Conservation (phyloP, 2,888 invertebrate genomes). For the Ariolimax columbianus region DNA sequence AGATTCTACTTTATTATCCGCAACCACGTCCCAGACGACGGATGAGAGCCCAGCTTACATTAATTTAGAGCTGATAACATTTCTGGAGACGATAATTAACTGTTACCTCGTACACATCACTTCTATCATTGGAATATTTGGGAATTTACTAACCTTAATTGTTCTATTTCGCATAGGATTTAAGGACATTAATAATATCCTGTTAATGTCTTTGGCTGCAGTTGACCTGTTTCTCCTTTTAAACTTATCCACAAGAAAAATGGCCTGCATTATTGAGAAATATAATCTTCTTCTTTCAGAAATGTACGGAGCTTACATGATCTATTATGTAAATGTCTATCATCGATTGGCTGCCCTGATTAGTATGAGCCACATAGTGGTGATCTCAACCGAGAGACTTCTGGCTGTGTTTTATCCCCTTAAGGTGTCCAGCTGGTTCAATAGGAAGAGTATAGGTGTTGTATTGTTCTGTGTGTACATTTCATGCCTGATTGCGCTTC, state of each 20-base stretch:
- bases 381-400: conserved; percentile 22
- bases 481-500: background rate
- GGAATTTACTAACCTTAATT: background rate
- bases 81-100: background rate
- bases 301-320: background rate
- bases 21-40: no score
- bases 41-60: no score
- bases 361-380: background rate
- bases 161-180: background rate
- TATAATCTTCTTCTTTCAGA: background rate
- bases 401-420: conserved; percentile 31
- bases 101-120: background rate
- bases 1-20: no score
- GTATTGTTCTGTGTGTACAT: background rate
- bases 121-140: background rate
- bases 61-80: no score
- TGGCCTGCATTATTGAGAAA: background rate
- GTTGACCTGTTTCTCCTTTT: conserved; percentile 3
- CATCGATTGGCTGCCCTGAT: background rate
- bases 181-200: conserved; percentile 8
- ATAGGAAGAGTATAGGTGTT: background rate
- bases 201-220: conserved; percentile 26
- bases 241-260: background rate
- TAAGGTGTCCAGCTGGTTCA: background rate
- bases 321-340: background rate